phyloP scores from a whole-genome alignment of 2,797 vertebrate species.

The Mionectes olivaceus region DNA sequence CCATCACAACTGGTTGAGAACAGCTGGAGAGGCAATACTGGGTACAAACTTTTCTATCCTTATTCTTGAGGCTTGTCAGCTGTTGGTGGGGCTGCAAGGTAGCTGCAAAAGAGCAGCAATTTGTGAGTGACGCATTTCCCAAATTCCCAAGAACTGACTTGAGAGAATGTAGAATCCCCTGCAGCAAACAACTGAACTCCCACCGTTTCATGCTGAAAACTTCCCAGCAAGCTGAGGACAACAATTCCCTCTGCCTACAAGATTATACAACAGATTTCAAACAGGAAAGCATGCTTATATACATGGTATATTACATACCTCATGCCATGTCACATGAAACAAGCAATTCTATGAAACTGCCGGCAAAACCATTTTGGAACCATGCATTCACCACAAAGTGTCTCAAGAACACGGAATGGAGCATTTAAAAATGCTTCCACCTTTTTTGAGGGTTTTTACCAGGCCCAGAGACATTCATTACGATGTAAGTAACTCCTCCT shows the following conservation, averaged over 20 bases:
- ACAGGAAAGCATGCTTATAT: not conserved
- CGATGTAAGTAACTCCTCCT: not conserved
- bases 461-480: not conserved
- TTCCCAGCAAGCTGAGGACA: not conserved
- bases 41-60: not conserved
- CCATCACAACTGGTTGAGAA: not conserved
- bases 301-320: not conserved
- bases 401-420: not conserved
- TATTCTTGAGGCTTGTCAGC: not conserved
- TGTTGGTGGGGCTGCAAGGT: not conserved
- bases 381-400: accelerated
- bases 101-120: not conserved
- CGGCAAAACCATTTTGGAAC: not conserved
- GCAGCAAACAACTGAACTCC: not conserved
- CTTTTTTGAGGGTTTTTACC: not conserved
- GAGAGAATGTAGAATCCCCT: not conserved
- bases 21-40: not conserved
- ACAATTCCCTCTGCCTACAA: not conserved
- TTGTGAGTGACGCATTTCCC: accelerated
- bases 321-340: not conserved
- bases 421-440: not conserved
- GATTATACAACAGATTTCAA: not conserved
- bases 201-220: not conserved
- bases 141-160: not conserved
- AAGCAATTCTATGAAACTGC: not conserved